These are phyloP conservation scores for Mactromeris polynyma DNA, from an alignment of 2,888 invertebrate genomes.

Conservation along the genomic window DNA sequence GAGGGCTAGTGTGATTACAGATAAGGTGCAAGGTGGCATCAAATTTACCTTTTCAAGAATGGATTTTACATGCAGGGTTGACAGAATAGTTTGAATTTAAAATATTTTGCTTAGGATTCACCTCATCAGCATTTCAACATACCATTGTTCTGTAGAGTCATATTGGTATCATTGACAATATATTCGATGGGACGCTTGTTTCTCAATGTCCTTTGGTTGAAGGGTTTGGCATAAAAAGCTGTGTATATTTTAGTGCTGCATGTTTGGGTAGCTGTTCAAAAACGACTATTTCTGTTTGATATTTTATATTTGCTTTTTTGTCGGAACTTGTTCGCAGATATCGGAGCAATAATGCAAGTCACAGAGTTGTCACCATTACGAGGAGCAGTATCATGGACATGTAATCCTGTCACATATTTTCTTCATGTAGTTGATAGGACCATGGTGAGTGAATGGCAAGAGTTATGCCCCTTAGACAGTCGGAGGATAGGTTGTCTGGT, in stretches of 20 bases:
- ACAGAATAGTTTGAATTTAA: too few species aligned
- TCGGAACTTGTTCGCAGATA: constrained; percentile 89
- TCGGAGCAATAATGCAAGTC: constrained; percentile 99
- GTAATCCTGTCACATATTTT: constrained; percentile 99
- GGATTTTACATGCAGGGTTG: too few species aligned
- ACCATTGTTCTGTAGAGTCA: too few species aligned
- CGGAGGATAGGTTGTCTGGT: constrained; percentile 11
- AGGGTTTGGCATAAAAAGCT: too few species aligned
- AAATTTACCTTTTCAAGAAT: too few species aligned
- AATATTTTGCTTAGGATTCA: too few species aligned
- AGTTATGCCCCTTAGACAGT: constrained; percentile 66
- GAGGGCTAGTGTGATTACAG: too few species aligned
- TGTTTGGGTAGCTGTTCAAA: not conserved
- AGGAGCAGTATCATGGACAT: constrained; percentile 99
- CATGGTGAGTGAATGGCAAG: constrained; percentile 82
- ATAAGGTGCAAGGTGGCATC: too few species aligned
- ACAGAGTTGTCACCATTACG: constrained; percentile 98
- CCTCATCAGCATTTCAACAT: too few species aligned
- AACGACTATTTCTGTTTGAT: not conserved
- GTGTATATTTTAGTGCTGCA: not conserved
- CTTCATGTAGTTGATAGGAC: constrained; percentile 98
- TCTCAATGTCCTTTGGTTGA: too few species aligned
- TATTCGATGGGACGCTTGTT: too few species aligned
- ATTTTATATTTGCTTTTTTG: constrained; percentile 14
- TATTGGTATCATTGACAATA: too few species aligned